phyloP scores from a whole-genome alignment of 64 coral and sea anemone genomes.

The Dendronephthya gigantea region DNA sequence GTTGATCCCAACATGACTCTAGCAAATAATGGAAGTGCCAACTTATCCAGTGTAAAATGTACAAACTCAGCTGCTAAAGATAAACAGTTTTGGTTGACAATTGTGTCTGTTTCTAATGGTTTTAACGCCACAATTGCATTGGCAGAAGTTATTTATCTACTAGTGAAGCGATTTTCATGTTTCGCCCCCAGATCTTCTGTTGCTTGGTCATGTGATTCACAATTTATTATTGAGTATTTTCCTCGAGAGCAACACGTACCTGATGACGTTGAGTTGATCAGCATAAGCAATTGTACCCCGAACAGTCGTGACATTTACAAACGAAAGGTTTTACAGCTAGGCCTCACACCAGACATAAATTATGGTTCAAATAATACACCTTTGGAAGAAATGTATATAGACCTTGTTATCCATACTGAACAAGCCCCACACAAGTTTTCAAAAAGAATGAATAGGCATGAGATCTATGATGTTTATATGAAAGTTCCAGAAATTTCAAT shows the following conservation, averaged over 20 bases:
- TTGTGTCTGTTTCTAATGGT: background rate
- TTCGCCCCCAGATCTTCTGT: background rate
- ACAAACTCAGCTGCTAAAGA: background rate
- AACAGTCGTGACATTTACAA: background rate
- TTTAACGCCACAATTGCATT: background rate
- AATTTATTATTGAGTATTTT: background rate
- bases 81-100: background rate
- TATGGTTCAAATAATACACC: background rate
- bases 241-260: background rate
- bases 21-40: background rate
- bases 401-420: background rate
- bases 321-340: background rate
- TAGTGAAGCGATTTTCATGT: background rate
- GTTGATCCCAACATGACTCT: background rate
- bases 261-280: background rate
- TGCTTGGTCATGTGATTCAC: background rate
- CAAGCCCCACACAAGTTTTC: no score
- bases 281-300: background rate
- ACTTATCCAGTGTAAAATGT: background rate
- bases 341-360: background rate
- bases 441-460: background rate
- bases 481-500: background rate
- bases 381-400: background rate
- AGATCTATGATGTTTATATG: background rate
- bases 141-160: background rate